Evolutionary conservation across 2,888 invertebrate species (phyloP).

Genomic region (Heliconius erato): DNA sequence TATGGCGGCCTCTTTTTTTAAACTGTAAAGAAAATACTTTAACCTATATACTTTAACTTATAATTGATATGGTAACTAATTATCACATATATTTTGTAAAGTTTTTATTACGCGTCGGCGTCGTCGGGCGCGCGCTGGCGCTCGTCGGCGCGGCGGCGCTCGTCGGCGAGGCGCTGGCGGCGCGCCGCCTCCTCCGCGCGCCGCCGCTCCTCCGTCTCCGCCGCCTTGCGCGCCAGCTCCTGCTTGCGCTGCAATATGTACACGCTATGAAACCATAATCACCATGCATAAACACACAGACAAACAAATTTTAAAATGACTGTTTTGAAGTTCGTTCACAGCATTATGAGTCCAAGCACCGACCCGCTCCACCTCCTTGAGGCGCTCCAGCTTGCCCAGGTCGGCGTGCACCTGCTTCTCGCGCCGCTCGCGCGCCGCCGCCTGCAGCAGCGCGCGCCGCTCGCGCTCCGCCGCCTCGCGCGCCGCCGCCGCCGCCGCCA

Average conservation of each 20-base stretch:
- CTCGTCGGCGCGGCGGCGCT: constrained; percentile 65
- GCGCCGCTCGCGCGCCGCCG: constrained; percentile 72
- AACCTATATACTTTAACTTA: no score
- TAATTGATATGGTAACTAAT: no score
- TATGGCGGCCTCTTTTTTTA: constrained; percentile 74
- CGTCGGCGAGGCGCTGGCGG: constrained; percentile 69
- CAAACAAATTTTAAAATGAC: no score
- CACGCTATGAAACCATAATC: no score
- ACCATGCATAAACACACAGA: no score
- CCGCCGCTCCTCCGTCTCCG: constrained; percentile 77
- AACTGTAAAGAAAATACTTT: constrained; percentile 56
- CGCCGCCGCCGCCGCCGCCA: constrained; percentile 83
- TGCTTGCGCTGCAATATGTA: constrained; percentile 65
- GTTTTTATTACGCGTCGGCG: constrained; percentile 66
- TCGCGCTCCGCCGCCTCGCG: constrained; percentile 68
- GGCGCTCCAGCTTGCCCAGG: constrained; percentile 81
- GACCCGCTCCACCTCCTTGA: constrained; percentile 77
- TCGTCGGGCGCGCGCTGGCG: constrained; percentile 74
- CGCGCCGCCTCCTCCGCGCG: constrained; percentile 72
- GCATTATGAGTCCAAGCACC: no score
- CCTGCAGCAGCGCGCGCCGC: constrained; percentile 61
- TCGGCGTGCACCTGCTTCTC: constrained; percentile 82
- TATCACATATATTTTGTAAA: no score
- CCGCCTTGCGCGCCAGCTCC: constrained; percentile 75
- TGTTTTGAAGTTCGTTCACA: no score